A percentile compares a stretch with the other conserved stretches of the same genome.
phyloP scores from a whole-genome alignment of 2,113 vertebrate species.

The Microtus pennsylvanicus region DNA sequence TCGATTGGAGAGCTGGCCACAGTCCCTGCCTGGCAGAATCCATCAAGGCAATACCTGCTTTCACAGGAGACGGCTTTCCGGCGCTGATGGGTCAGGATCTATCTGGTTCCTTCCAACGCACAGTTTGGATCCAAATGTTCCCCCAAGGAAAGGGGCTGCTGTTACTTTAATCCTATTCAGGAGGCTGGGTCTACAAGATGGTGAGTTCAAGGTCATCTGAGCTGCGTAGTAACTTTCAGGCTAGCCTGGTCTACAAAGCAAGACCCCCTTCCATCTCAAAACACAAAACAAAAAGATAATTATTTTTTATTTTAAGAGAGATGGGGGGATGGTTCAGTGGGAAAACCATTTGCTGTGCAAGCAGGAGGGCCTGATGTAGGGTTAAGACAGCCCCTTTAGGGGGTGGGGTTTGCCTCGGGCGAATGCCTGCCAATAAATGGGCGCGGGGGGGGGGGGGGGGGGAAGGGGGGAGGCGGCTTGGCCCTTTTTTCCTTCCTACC shows the following conservation, averaged over 20 bases:
- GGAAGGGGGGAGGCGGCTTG: too few relatives aligned
- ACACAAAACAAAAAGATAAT: not conserved
- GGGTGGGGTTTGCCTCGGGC: too few relatives aligned
- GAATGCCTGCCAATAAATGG: too few relatives aligned
- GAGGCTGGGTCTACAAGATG: not conserved
- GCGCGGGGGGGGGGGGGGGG: too few relatives aligned
- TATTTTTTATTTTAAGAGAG: too few relatives aligned
- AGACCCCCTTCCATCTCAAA: not conserved
- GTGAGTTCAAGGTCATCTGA: not conserved
- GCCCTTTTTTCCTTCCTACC: too few relatives aligned
- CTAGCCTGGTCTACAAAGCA: not conserved
- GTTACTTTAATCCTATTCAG: not conserved
- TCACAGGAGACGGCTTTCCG: not conserved
- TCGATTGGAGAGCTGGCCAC: not conserved
- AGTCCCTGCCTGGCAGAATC: conserved; percentile 45
- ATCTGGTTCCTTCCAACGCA: conserved; percentile 21
- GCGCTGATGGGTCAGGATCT: not conserved
- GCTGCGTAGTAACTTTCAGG: not conserved
- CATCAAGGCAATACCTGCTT: conserved; percentile 9
- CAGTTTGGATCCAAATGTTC: not conserved
- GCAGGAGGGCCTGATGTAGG: not conserved
- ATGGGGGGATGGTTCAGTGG: too few relatives aligned
- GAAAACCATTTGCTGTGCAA: not conserved
- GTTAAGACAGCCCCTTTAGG: too few relatives aligned
- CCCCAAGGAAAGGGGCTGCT: not conserved